Percentiles rank a stretch among this genome's conserved stretches.
These are phyloP conservation scores for Polylopha cassiicola DNA, from an alignment of 2,888 invertebrate species.

Conservation along the genomic window DNA sequence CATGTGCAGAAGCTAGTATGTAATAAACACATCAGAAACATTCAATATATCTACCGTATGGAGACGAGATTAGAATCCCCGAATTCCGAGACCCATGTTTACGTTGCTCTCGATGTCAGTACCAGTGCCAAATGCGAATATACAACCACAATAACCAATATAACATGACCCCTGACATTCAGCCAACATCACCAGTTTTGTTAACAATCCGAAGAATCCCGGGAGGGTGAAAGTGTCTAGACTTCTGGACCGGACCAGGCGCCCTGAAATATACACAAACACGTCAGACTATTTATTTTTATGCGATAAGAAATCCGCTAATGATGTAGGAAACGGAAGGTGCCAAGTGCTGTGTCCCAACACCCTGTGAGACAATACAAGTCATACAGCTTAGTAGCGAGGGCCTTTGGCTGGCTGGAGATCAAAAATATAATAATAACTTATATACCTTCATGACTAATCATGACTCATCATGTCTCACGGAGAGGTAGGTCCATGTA, in stretches of 20 bases:
- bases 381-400: too few species aligned
- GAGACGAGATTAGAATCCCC: conserved; percentile 27
- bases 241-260: conserved; percentile 8
- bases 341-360: too few species aligned
- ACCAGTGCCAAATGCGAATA: conserved; percentile 27
- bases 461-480: too few species aligned
- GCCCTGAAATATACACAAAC: conserved; percentile 24
- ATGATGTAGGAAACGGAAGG: conserved; percentile 21
- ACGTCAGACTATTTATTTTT: conserved; percentile 24
- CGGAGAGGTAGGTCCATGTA: too few species aligned
- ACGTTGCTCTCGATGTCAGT: conserved; percentile 27
- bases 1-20: too few species aligned
- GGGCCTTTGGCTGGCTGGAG: too few species aligned
- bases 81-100: conserved; percentile 26
- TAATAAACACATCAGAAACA: too few species aligned
- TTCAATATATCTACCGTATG: conserved; percentile 8
- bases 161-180: conserved; percentile 4
- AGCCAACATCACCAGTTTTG: conserved; percentile 13
- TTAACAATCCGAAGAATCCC: background rate
- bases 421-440: too few species aligned
- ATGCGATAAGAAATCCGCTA: conserved; percentile 21
- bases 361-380: too few species aligned
- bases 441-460: too few species aligned
- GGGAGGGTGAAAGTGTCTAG: conserved; percentile 12
- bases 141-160: conserved; percentile 7